Base-by-base conservation (phyloP, 2,113 vertebrate genomes). In the Sitta europaea region DNA sequence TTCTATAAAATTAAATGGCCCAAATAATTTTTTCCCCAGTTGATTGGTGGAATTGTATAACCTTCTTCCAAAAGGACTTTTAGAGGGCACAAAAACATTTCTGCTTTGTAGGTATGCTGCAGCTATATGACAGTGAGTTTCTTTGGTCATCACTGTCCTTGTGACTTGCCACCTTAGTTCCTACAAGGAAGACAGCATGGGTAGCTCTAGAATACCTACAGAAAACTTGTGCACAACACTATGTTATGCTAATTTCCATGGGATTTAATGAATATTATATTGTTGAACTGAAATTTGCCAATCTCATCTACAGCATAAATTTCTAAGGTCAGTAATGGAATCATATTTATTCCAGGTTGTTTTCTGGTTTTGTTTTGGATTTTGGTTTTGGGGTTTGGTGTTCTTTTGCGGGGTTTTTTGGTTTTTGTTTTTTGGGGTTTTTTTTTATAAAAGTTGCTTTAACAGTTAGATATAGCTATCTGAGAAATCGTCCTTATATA, bases 161-260 rank as follows among this genome's bases (percentile, higher is more conserved):
- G 18, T 68, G 10, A 45, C 12, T 65, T 78, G 23, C 13, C 38
- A 8, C 25, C n/a, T 71, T 29, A 53, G 33, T 57, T 82, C 14
- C 31, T 57, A 43, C 22, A 35, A 70, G 65, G 8, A 55, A 2
- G 38, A n/a, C 14, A 42, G 14, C 0, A 0, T 17, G 12, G 3
- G 10, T 16, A 51, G 23, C 19, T 86, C 36, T 48, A 40, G 78
- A 77, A 77, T 14, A 51, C 13, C 33, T 14, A 31, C 18, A 74
- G 27, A 81, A 62, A 63, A 57, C 7, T 38, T 47, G 28, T 67
- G 19, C 15, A 58, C 21, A 66, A 45, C 10, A 31, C 33, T 38
- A 14, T 7, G 8, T 48, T 47, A n/a, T 14, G 9, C 17, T 66
- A 33, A 58, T n/a, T 84, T 48, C 53, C 10, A 33, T 54, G 10